A percentile compares a stretch with the other conserved stretches of the same genome.
These are phyloP conservation scores for Sarcophaga carnaria DNA, from an alignment of 2,888 invertebrate genomes.

Conservation along the genomic window DNA sequence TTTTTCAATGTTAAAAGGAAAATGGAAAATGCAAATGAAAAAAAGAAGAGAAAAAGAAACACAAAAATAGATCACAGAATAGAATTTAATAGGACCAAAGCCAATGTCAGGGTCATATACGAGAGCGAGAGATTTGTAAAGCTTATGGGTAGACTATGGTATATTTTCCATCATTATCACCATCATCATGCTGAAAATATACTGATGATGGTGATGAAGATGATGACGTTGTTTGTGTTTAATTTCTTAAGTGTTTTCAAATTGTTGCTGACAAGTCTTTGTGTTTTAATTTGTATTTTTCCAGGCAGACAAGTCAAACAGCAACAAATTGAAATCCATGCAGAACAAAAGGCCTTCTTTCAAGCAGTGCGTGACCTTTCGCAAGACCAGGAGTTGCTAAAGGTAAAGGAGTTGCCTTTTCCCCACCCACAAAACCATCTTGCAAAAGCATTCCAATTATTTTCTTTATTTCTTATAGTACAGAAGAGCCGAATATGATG, in stretches of 20 bases:
- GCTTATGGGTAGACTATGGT: too few relatives aligned
- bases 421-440: background rate
- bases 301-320: slow-evolving; percentile 71
- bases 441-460: background rate
- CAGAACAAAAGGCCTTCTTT: slow-evolving; percentile 75
- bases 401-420: slow-evolving; percentile 68
- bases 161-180: too few relatives aligned
- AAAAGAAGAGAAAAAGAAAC: background rate
- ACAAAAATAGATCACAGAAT: background rate
- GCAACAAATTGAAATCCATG: slow-evolving; percentile 68
- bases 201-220: too few relatives aligned
- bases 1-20: slow-evolving; percentile 21
- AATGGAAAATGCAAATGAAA: background rate
- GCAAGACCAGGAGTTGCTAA: slow-evolving; percentile 78
- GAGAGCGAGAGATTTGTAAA: too few relatives aligned
- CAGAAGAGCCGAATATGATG: slow-evolving; percentile 82
- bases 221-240: too few relatives aligned
- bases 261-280: background rate
- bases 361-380: slow-evolving; percentile 75
- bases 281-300: slow-evolving; percentile 10
- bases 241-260: background rate
- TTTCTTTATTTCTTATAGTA: slow-evolving; percentile 36
- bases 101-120: slow-evolving; percentile 48
- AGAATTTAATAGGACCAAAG: background rate
- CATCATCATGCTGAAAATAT: too few relatives aligned